phyloP scores from a whole-genome alignment of 2,797 vertebrate genomes.

The Protosalanx chinensis region DNA sequence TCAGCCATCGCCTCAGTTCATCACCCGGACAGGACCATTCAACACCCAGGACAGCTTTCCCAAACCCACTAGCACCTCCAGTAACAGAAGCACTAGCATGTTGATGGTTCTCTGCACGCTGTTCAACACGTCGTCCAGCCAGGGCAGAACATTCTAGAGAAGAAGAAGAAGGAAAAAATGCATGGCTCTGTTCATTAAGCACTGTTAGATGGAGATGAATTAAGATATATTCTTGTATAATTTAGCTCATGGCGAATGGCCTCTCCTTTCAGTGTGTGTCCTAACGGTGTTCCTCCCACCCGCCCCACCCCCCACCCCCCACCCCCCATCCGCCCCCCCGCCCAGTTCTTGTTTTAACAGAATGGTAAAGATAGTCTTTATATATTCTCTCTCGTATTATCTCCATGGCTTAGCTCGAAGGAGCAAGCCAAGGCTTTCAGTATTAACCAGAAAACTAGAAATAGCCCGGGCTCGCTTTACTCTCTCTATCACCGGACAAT shows the following conservation, averaged over 20 bases:
- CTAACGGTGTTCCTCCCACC: neutral
- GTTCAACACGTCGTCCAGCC: neutral
- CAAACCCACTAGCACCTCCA: neutral
- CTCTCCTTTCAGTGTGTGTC: neutral
- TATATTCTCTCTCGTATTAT: constrained; percentile 60
- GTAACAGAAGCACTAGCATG: neutral
- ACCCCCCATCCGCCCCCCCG: no score
- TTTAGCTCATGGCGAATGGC: neutral
- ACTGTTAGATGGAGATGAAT: neutral
- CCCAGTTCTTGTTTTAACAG: constrained; percentile 40
- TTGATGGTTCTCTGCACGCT: neutral
- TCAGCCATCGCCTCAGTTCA: constrained; percentile 37
- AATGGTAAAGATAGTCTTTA: constrained; percentile 65
- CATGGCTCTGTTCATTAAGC: neutral
- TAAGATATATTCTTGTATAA: neutral
- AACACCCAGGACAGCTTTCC: neutral
- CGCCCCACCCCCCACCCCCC: no score
- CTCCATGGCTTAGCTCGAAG: constrained; percentile 55
- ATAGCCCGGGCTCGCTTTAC: constrained; percentile 51
- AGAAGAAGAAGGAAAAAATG: neutral
- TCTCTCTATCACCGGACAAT: constrained; percentile 71
- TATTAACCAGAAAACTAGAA: constrained; percentile 58
- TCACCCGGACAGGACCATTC: constrained; percentile 42
- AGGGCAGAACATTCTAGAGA: no score
- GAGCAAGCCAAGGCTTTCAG: constrained; percentile 53